Evolutionary conservation across 2,888 invertebrate genomes (phyloP).

Genomic region (Calliphora vomitoria): DNA sequence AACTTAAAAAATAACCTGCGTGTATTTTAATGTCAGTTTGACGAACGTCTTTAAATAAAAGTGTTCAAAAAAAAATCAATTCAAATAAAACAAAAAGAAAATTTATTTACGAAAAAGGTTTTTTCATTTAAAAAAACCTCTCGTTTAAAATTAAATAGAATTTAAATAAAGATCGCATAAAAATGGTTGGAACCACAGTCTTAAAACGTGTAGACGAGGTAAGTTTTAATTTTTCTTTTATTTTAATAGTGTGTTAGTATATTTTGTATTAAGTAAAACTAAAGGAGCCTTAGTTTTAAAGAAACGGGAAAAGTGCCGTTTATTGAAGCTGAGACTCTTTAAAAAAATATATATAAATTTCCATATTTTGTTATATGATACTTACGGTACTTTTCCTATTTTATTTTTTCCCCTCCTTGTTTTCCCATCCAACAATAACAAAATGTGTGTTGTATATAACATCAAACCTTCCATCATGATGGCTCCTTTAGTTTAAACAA

Average conservation of each 20-base stretch:
- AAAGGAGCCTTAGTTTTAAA: background rate
- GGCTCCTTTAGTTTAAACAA: constrained; percentile 37
- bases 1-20: constrained; percentile 13
- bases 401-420: background rate
- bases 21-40: constrained; percentile 61
- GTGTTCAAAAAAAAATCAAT: background rate
- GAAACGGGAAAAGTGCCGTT: constrained; percentile 58
- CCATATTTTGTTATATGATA: background rate
- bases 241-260: background rate
- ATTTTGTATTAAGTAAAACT: background rate
- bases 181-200: constrained; percentile 78
- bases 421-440: background rate
- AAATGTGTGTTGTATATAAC: background rate
- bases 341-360: background rate
- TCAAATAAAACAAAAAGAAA: background rate
- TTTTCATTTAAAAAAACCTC: constrained; percentile 7
- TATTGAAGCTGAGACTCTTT: background rate
- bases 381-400: constrained; percentile 61
- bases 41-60: constrained; percentile 29
- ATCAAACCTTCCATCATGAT: background rate
- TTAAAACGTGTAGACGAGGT: constrained; percentile 79
- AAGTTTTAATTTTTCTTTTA: constrained; percentile 61
- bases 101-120: background rate
- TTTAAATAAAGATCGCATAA: constrained; percentile 52
- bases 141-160: constrained; percentile 31